Percentiles rank a stretch among this genome's conserved stretches.
These are phyloP conservation scores for Seira sanloemensis DNA, from an alignment of 2,888 invertebrate species.

Conservation along the genomic window DNA sequence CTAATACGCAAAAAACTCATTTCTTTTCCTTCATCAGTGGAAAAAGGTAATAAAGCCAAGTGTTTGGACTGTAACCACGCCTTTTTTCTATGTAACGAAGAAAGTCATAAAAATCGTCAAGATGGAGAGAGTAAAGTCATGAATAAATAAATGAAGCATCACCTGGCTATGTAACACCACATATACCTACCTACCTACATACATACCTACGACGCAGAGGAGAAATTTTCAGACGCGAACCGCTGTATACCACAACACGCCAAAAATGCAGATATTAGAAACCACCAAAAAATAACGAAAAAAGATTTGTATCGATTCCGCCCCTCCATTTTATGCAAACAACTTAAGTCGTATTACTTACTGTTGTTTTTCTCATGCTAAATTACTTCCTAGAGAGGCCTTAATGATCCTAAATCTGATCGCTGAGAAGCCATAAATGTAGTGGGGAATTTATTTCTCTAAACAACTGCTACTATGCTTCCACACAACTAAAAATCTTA, in stretches of 20 bases:
- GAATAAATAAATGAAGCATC: constrained; percentile 64
- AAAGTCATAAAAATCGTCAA: constrained; percentile 63
- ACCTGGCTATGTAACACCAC: constrained; percentile 43
- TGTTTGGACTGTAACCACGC: constrained; percentile 42
- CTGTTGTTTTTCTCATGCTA: constrained; percentile 56
- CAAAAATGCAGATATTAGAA: too few relatives aligned
- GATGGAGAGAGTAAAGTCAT: constrained; percentile 50
- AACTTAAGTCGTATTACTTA: constrained; percentile 61
- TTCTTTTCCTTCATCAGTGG: constrained; percentile 27
- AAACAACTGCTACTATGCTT: too few relatives aligned
- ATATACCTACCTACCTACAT: background rate
- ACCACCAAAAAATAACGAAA: constrained; percentile 9
- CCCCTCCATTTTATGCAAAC: constrained; percentile 62
- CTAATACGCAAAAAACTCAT: constrained; percentile 31
- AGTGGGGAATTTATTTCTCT: too few relatives aligned
- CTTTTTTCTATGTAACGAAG: constrained; percentile 53
- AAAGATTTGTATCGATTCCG: constrained; percentile 63
- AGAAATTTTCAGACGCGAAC: too few relatives aligned
- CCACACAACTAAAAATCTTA: background rate
- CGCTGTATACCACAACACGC: too few relatives aligned
- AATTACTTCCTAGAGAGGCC: constrained; percentile 61
- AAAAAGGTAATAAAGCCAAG: constrained; percentile 16
- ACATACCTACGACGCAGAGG: background rate
- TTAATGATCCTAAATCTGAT: constrained; percentile 57
- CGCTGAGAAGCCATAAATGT: constrained; percentile 48